Conservation (phyloP, 1,140 invertebrate genomes). For the Panulirus ornatus region DNA sequence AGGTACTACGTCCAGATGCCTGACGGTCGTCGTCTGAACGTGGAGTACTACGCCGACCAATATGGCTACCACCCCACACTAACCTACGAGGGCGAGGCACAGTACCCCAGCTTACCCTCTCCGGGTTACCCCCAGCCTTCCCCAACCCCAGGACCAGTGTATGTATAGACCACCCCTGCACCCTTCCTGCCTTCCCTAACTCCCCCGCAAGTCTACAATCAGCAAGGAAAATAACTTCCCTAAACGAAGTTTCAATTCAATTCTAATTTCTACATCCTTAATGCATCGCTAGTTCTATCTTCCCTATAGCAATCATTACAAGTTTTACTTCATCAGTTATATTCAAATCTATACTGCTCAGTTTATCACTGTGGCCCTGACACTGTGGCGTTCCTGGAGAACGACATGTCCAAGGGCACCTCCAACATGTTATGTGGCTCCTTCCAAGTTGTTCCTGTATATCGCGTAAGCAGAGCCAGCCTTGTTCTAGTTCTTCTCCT, state of each 20-base stretch:
- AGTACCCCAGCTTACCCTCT: neutral
- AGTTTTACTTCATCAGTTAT: too few relatives aligned
- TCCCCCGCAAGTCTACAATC: neutral
- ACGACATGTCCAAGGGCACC: too few relatives aligned
- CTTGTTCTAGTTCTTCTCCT: too few relatives aligned
- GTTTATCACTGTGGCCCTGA: too few relatives aligned
- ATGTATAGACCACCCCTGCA: neutral
- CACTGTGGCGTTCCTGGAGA: too few relatives aligned
- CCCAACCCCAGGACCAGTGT: neutral
- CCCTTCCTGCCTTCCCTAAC: neutral
- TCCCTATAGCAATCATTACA: too few relatives aligned
- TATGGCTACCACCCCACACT: slow-evolving; percentile 41
- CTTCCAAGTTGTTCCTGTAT: too few relatives aligned
- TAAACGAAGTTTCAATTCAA: neutral
- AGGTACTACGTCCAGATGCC: slow-evolving; percentile 49
- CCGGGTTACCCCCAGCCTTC: neutral
- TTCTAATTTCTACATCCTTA: too few relatives aligned
- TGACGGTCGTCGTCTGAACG: slow-evolving; percentile 37
- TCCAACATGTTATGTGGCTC: too few relatives aligned
- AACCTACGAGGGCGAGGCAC: slow-evolving; percentile 42
- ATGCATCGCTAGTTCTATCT: too few relatives aligned
- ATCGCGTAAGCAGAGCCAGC: too few relatives aligned
- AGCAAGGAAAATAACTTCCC: neutral
- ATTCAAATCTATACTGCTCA: too few relatives aligned
- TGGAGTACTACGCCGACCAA: slow-evolving; percentile 36